Base-by-base conservation (phyloP, 2,113 vertebrate genomes). In the Corythornis vintsioides region DNA sequence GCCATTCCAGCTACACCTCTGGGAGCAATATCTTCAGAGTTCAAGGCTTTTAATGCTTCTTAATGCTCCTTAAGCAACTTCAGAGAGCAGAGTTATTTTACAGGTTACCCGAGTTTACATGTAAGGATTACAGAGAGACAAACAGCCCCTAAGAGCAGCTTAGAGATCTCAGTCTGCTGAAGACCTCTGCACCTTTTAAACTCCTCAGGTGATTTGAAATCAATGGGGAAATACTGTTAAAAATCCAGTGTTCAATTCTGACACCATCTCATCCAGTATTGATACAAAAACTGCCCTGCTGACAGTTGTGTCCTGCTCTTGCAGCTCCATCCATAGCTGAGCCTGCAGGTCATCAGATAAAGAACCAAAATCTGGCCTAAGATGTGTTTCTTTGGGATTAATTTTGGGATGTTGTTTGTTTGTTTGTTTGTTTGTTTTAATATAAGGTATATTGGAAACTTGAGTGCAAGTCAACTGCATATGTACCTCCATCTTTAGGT, bases 21-120 rank as follows among this genome's bases (percentile, higher is more conserved):
- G 65, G 52, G 79, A 94, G 53, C 84, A 67, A 10, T 15, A 76
- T 67, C 69, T 78, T 95, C 82, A 66, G 66, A 80, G 79, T 66
- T 95, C 72, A 83, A 78, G 75, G 87, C 47, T 40, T 91, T 80
- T 85, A 70, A 92, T 82, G 64, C 31, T 82, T n/a, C 90, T 90
- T 73, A 38, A 38, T 50, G 65, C 78, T 74, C 38, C 10, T 7
- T 74, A 31, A 71, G 29, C 72, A 91, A 60, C 89, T 83, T 80
- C 59, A 92, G 92, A 90, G 83, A 64, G 48, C 3, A 0, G 70
- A 42, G 89, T 31, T 80, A 78, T 82, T 82, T 76, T 63, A 63
- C 80, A 61, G 83, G 89, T 90, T 84, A 40, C 55, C 59, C 67
- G 72, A 69, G 77, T 57, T 72, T 70, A 61, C 45, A 35, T 48